Evolutionary conservation across 2,113 vertebrate species (phyloP).

Genomic region (Nothoprocta perdicaria): DNA sequence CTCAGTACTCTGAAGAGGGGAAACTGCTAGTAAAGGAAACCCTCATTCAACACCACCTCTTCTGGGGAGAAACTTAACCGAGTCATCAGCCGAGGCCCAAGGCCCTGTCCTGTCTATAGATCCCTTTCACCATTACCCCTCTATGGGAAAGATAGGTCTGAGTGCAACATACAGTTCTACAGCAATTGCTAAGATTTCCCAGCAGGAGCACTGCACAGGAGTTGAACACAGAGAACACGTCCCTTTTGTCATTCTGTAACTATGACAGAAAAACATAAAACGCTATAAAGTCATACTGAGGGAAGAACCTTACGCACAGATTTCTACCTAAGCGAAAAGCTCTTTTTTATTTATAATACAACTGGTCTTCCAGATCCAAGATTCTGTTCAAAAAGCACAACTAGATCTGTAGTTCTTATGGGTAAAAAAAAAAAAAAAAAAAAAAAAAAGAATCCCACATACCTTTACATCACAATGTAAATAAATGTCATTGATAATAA

Average conservation of each 20-base stretch:
- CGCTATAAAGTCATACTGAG: background rate
- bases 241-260: background rate
- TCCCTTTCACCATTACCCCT: background rate
- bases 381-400: background rate
- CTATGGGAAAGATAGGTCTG: background rate
- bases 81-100: background rate
- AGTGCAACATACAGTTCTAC: background rate
- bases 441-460: background rate
- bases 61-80: background rate
- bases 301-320: background rate
- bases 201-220: rapidly evolving
- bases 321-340: background rate
- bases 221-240: background rate
- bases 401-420: background rate
- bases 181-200: background rate
- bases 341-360: background rate
- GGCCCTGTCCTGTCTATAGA: background rate
- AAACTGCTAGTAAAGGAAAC: background rate
- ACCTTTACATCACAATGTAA: background rate
- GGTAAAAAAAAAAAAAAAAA: background rate
- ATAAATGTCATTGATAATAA: background rate
- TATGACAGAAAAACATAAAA: background rate
- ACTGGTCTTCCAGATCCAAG: background rate
- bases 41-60: background rate
- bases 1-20: background rate